These are phyloP conservation scores for Drosophila kepulauana DNA, from an alignment of 1,140 invertebrate species.

Conservation along the genomic window DNA sequence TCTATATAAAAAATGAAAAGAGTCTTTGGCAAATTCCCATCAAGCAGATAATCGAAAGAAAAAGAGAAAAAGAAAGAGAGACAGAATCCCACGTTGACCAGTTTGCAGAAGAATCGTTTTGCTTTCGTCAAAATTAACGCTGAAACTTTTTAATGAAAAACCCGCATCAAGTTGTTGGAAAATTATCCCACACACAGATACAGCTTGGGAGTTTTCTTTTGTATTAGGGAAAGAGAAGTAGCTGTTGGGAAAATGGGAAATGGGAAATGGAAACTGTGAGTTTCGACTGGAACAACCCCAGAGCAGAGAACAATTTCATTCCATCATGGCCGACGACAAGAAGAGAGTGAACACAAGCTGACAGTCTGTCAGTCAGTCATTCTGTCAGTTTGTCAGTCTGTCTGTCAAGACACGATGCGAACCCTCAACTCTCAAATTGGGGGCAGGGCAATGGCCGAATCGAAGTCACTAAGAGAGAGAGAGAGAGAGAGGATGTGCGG, in stretches of 20 bases:
- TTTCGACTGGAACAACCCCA: conserved; percentile 32
- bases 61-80: conserved; percentile 18
- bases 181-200: conserved; percentile 32
- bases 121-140: conserved; percentile 75
- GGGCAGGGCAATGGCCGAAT: conserved; percentile 66
- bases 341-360: conserved; percentile 32
- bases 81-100: too few species aligned
- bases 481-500: conserved; percentile 27
- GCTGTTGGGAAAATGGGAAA: neutral
- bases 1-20: conserved; percentile 7
- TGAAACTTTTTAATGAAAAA: conserved; percentile 81
- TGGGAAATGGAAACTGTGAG: conserved; percentile 25
- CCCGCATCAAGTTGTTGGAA: conserved; percentile 58
- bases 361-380: conserved; percentile 70
- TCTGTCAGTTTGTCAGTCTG: neutral
- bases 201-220: conserved; percentile 44
- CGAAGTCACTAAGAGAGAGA: conserved; percentile 36
- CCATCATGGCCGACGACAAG: conserved; percentile 72
- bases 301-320: conserved; percentile 57
- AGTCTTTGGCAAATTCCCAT: conserved; percentile 20
- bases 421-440: conserved; percentile 7
- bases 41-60: conserved; percentile 59
- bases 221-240: conserved; percentile 45
- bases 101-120: conserved; percentile 49
- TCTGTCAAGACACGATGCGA: conserved; percentile 57